Evolutionary conservation across 2,888 invertebrate genomes (phyloP), one percentile per base, ranked within the genome.

Genomic region (Patella pellucida): DNA sequence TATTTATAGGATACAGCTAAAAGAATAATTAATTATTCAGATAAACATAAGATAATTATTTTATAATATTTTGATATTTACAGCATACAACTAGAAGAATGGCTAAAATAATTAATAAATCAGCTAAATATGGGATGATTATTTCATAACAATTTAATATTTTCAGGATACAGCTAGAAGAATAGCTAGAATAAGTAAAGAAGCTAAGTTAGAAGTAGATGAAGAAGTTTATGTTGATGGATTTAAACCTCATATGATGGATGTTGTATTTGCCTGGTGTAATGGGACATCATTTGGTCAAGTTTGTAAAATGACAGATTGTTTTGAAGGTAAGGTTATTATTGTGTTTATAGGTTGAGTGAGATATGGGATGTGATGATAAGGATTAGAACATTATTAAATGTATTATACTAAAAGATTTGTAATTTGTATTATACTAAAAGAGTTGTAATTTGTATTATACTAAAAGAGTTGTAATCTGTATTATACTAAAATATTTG

Each of bases 231-330:
- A 99, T 91, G 96, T 98, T 9, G 95, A 96, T 82, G 94, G 94
- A 88, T 99, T 99, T 90, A 96, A 96, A 89, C 97, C 97, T 5
- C 96, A 94, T 88, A 93, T 99, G 74, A 99, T 99, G 98, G 98
- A 99, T 90, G 96, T 99, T 0, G 97, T 99, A 52, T 94, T 95
- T 86, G 94, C 96, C 2, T 99, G 99, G 99, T 95, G 97, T 86
- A 96, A 96, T 88, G 99, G 99, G 12, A 94, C 96, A 31, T 93
- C 94, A 50, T 99, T 99, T 92, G 92, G 95, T 80, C 95, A 97
- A 89, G 94, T 99, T 76, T 97, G 98, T 92, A 95, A 96, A 92
- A 90, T 90, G 90, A 89, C 90, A 14, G 89, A 89, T 75, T 86
- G 90, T 68, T 90, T 90, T 85, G 91, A 91, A 87, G 91, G 90